phyloP scores from a whole-genome alignment of 2,113 vertebrate genomes.

The Monopterus albus region DNA sequence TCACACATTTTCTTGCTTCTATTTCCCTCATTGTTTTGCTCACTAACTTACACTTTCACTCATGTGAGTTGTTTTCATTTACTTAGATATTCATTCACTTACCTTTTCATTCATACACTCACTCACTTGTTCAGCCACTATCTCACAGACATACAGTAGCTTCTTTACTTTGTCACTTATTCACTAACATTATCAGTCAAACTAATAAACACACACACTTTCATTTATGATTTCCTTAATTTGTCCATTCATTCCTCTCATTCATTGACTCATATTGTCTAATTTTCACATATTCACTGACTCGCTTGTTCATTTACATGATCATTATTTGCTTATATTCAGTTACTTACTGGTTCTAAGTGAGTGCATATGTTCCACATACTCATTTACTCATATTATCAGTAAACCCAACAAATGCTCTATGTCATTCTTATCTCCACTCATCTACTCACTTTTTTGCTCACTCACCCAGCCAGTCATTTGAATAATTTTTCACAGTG shows the following conservation, averaged over 20 bases:
- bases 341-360: too few relatives aligned
- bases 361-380: background rate
- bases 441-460: background rate
- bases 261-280: background rate
- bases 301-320: background rate
- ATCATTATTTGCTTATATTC: background rate
- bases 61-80: background rate
- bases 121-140: background rate
- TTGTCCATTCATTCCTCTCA: background rate
- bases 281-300: too few relatives aligned
- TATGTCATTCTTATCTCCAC: too few relatives aligned
- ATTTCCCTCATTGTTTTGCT: too few relatives aligned
- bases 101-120: background rate
- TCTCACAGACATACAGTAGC: too few relatives aligned
- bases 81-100: too few relatives aligned
- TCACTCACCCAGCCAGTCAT: background rate
- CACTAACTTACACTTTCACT: background rate
- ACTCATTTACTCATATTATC: too few relatives aligned
- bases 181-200: background rate
- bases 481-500: background rate
- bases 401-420: too few relatives aligned
- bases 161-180: background rate
- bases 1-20: too few relatives aligned
- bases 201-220: background rate
- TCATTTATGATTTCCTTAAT: background rate